phyloP scores from a whole-genome alignment of 2,113 vertebrate species.

The Bungarus multicinctus region DNA sequence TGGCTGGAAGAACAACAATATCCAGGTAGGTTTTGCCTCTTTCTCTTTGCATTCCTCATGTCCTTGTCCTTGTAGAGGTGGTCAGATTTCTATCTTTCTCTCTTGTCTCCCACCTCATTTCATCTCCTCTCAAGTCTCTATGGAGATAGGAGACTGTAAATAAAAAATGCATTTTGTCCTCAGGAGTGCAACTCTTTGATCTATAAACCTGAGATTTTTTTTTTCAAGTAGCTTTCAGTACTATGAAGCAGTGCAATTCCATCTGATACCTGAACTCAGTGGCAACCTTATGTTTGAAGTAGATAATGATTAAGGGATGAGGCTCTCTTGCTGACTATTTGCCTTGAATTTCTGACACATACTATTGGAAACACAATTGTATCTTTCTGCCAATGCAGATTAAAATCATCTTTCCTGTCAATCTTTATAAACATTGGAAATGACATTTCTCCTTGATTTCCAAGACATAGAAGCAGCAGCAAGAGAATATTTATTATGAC shows the following conservation, averaged over 20 bases:
- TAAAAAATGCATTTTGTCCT: not conserved
- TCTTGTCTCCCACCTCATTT: not conserved
- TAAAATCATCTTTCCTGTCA: slow-evolving; percentile 42
- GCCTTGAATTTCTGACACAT: slow-evolving; percentile 58
- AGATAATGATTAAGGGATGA: not conserved
- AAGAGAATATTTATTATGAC: slow-evolving; percentile 33
- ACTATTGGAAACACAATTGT: slow-evolving; percentile 44
- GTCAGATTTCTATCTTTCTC: not conserved
- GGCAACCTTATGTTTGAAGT: not conserved
- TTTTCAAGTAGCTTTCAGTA: not conserved
- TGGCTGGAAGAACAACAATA: not conserved
- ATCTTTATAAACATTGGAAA: slow-evolving; percentile 45
- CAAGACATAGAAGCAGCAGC: slow-evolving; percentile 25
- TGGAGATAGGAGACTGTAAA: not conserved
- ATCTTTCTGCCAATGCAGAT: slow-evolving; percentile 39
- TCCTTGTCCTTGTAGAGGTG: not conserved
- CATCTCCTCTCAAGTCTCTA: not conserved
- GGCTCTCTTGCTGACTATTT: slow-evolving; percentile 48
- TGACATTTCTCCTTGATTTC: slow-evolving; percentile 35
- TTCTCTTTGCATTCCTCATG: not conserved
- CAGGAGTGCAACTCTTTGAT: not conserved
- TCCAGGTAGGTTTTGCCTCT: not conserved
- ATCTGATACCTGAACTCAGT: not conserved
- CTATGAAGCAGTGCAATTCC: not conserved
- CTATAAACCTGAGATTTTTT: not conserved